phyloP scores from a whole-genome alignment of 2,888 invertebrate species.

The Leptarthrus brevirostris region DNA sequence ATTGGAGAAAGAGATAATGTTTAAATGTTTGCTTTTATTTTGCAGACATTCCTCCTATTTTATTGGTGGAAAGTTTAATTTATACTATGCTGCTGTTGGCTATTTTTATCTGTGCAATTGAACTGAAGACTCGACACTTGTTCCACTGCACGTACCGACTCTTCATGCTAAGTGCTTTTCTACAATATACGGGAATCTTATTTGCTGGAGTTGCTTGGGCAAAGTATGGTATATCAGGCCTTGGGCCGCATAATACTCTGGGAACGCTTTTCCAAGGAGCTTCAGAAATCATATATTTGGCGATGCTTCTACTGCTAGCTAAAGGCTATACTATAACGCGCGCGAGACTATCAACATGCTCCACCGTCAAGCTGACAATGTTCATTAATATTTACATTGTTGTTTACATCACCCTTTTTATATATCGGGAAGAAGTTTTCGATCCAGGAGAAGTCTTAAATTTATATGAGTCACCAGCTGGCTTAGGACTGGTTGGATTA shows the following conservation, averaged over 20 bases:
- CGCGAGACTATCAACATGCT: conserved; percentile 78
- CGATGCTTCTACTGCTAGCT: conserved; percentile 83
- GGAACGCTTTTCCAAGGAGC: conserved; percentile 73
- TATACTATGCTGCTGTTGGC: conserved; percentile 79
- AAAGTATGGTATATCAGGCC: conserved; percentile 81
- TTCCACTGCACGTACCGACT: conserved; percentile 91
- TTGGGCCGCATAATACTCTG: conserved; percentile 69
- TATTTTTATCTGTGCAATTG: conserved; percentile 79
- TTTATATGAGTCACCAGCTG: conserved; percentile 90
- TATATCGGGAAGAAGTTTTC: conserved; percentile 86
- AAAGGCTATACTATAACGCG: conserved; percentile 93
- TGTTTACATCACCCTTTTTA: conserved; percentile 79
- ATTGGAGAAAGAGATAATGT: too few species aligned
- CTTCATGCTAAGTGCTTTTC: conserved; percentile 77
- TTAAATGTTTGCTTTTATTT: conserved; percentile 56
- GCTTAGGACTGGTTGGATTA: conserved; percentile 82
- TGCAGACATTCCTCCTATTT: conserved; percentile 86
- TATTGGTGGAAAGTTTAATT: conserved; percentile 79
- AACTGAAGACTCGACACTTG: conserved; percentile 81
- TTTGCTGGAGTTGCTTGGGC: conserved; percentile 78
- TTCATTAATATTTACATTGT: conserved; percentile 83
- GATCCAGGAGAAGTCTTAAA: conserved; percentile 93
- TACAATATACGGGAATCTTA: conserved; percentile 78
- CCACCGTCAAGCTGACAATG: conserved; percentile 80
- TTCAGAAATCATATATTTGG: conserved; percentile 80